Conservation (phyloP, 2,797 vertebrate species). For the Salmo trutta region DNA sequence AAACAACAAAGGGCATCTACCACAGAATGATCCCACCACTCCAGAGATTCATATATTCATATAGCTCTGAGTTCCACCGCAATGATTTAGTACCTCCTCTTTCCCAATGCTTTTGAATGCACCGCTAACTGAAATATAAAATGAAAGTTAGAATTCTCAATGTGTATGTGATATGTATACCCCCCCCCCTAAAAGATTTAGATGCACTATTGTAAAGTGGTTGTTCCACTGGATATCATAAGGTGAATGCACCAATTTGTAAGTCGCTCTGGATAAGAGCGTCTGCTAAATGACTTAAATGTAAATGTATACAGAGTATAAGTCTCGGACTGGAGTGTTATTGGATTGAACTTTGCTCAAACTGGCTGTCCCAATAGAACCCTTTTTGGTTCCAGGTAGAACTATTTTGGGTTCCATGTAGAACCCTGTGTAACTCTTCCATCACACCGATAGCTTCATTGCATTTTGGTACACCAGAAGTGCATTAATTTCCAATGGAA, state of each 20-base stretch:
- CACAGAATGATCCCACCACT: conserved; percentile 35
- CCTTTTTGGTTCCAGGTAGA: too few species aligned
- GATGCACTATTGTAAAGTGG: too few species aligned
- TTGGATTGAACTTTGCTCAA: neutral
- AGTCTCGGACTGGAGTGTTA: neutral
- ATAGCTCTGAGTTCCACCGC: neutral
- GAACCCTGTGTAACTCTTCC: too few species aligned
- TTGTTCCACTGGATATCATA: too few species aligned
- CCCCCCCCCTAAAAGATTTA: too few species aligned
- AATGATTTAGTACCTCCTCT: neutral
- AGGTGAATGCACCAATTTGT: too few species aligned
- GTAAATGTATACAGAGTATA: neutral
- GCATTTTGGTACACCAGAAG: too few species aligned
- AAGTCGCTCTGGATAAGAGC: too few species aligned
- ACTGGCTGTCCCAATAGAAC: neutral
- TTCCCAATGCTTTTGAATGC: neutral
- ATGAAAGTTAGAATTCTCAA: neutral
- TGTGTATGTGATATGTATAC: neutral
- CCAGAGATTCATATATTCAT: neutral
- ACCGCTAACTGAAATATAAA: neutral
- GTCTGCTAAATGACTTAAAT: too few species aligned
- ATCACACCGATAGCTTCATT: too few species aligned
- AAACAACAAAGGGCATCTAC: conserved; percentile 38
- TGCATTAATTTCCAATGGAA: too few species aligned
- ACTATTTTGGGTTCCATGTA: too few species aligned